phyloP scores from a whole-genome alignment of 2,888 invertebrate species.

The Anoncus sp. region DNA sequence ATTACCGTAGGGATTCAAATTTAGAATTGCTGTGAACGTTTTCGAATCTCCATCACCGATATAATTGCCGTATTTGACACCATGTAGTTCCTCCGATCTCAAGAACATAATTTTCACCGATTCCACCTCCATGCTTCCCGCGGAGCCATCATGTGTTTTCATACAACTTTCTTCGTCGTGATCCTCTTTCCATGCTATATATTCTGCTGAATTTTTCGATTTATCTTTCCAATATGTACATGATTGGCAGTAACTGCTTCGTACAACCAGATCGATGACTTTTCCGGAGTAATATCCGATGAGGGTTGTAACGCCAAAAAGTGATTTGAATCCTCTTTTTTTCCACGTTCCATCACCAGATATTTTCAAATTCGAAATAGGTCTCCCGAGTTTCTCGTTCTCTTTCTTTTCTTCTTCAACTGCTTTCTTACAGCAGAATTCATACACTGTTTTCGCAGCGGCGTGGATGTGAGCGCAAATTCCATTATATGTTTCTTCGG shows the following conservation, averaged over 20 bases:
- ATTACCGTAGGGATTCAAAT: conserved; percentile 9
- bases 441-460: conserved; percentile 47
- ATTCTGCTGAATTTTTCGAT: conserved; percentile 48
- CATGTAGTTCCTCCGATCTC: conserved; percentile 32
- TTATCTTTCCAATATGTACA: conserved; percentile 56
- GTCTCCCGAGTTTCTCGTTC: background rate
- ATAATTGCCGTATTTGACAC: conserved; percentile 49
- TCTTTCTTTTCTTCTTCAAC: conserved; percentile 25
- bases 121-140: conserved; percentile 29
- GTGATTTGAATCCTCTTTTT: conserved; percentile 25
- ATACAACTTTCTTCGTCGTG: conserved; percentile 47
- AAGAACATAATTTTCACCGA: conserved; percentile 30
- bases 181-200: conserved; percentile 49
- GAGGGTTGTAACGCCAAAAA: conserved; percentile 7
- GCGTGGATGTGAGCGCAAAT: conserved; percentile 41
- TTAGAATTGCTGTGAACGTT: background rate
- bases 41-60: conserved; percentile 22
- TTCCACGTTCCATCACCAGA: conserved; percentile 19
- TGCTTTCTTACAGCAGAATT: conserved; percentile 52
- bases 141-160: conserved; percentile 42
- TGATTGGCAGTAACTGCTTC: conserved; percentile 56
- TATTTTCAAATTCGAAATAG: conserved; percentile 11
- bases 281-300: conserved; percentile 45
- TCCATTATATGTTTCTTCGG: conserved; percentile 57
- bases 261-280: conserved; percentile 62